phyloP scores from a whole-genome alignment of 2,113 vertebrate species.

The Paramormyrops kingsleyae region DNA sequence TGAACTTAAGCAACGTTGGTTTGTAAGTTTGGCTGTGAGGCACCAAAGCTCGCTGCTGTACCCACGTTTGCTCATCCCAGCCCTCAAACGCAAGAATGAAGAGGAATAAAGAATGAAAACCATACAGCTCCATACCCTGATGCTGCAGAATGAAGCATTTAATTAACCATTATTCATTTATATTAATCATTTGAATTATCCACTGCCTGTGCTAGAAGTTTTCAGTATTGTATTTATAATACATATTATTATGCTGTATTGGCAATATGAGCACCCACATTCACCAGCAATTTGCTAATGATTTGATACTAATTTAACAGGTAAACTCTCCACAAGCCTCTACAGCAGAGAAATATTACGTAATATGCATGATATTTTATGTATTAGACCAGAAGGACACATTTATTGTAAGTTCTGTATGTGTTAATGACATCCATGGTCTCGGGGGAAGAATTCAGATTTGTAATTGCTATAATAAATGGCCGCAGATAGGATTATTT shows the following conservation, averaged over 20 bases:
- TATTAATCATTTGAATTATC: not conserved
- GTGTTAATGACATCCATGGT: not conserved
- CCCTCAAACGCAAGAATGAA: not conserved
- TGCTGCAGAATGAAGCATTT: not conserved
- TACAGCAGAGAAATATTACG: not conserved
- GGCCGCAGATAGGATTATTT: not conserved
- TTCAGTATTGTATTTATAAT: conserved; percentile 6
- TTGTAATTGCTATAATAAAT: conserved; percentile 6
- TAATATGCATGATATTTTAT: not conserved
- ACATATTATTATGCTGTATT: not conserved
- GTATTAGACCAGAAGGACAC: not conserved
- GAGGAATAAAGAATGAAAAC: not conserved
- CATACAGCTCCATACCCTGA: not conserved
- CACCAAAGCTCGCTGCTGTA: not conserved
- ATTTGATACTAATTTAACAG: not conserved
- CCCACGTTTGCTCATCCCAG: not conserved
- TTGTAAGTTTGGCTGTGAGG: not conserved
- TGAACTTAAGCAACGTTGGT: not conserved
- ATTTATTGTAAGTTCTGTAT: conserved; percentile 3
- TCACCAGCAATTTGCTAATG: not conserved
- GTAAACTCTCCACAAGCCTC: not conserved
- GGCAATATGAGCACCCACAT: not conserved
- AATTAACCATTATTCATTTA: not conserved
- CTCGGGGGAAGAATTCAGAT: not conserved
- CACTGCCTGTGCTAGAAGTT: not conserved